These are phyloP conservation scores for Lepidurus packardi DNA, from an alignment of 1,140 invertebrate genomes.

Conservation along the genomic window DNA sequence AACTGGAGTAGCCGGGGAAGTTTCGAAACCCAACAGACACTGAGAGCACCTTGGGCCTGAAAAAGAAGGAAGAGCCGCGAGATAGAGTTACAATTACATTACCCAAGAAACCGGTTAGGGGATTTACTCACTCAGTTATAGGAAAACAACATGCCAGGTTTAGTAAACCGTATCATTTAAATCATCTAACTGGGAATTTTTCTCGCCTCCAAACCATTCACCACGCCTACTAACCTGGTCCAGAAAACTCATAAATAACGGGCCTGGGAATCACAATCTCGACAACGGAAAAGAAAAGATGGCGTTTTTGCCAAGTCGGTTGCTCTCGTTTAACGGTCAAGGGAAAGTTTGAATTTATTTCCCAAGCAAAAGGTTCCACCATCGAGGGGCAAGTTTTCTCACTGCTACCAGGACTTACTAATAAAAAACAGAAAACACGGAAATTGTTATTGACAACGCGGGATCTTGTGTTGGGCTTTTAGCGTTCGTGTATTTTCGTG, in stretches of 20 bases:
- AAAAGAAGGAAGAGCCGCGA: not conserved
- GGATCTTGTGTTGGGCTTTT: not conserved
- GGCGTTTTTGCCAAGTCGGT: not conserved
- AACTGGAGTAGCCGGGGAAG: not conserved
- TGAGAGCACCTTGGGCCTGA: not conserved
- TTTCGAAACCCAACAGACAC: not conserved
- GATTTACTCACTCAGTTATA: not conserved
- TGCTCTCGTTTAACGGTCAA: not conserved
- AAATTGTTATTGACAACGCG: not conserved
- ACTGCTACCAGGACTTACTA: not conserved
- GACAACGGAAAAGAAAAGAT: not conserved
- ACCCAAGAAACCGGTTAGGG: not conserved
- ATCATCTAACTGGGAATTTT: not conserved
- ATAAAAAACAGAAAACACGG: not conserved
- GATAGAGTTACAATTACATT: constrained; percentile 6
- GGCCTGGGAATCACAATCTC: not conserved
- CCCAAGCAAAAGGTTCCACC: not conserved
- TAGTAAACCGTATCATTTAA: constrained; percentile 16
- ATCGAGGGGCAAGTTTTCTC: not conserved
- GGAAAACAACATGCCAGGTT: not conserved
- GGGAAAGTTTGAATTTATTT: not conserved
- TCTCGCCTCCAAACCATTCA: not conserved
- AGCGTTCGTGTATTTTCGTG: not conserved
- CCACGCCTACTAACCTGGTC: constrained; percentile 1
- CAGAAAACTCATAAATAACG: not conserved